Percentiles rank a stretch among this genome's conserved stretches.
Evolutionary conservation across 2,113 vertebrate genomes (phyloP).

Genomic region (Paracyprichromis sp.): DNA sequence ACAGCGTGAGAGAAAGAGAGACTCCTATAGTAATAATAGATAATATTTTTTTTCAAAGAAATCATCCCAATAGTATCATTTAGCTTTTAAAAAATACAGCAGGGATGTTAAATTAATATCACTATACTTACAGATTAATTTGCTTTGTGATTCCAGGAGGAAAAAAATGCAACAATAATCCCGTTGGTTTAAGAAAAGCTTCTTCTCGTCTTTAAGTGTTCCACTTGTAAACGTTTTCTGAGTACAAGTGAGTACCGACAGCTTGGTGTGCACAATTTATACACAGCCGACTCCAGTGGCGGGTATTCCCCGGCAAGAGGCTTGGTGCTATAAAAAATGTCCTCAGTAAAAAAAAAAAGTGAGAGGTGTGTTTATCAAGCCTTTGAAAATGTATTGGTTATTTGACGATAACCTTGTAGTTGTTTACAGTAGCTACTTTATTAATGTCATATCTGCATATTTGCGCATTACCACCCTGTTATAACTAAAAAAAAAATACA

Average conservation of each 20-base stretch:
- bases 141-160: neutral
- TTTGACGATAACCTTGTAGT: neutral
- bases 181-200: neutral
- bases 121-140: constrained; percentile 28
- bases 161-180: neutral
- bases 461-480: neutral
- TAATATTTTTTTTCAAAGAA: neutral
- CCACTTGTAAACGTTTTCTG: neutral
- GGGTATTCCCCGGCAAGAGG: constrained; percentile 20
- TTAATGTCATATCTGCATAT: neutral
- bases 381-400: neutral
- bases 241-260: neutral
- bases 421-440: neutral
- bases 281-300: accelerated
- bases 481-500: neutral
- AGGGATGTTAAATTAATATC: neutral
- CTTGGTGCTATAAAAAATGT: neutral
- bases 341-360: neutral
- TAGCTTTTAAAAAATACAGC: neutral
- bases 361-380: neutral
- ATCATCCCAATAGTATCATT: neutral
- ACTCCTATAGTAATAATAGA: neutral
- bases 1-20: neutral
- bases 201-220: neutral
- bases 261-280: accelerated